Conservation (phyloP, 2,113 vertebrate genomes). For the Excalfactoria chinensis region DNA sequence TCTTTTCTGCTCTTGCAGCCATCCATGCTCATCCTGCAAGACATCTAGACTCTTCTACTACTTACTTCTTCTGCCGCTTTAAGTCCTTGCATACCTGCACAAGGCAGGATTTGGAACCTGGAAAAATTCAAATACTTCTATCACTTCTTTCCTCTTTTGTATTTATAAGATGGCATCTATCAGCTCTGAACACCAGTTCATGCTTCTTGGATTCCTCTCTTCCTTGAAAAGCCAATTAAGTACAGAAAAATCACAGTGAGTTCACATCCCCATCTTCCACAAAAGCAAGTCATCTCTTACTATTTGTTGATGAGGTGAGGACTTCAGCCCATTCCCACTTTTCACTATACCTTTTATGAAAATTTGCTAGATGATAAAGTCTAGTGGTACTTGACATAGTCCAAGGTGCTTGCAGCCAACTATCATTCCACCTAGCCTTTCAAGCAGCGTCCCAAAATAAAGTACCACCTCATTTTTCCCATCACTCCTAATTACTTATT, state of each 20-base stretch:
- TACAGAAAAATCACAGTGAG: neutral
- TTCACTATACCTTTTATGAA: neutral
- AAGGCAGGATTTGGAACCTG: rapidly evolving
- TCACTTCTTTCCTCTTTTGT: neutral
- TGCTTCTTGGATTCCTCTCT: neutral
- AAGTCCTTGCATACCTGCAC: neutral
- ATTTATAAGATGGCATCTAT: neutral
- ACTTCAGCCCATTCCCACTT: neutral
- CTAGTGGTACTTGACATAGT: neutral
- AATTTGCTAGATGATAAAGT: neutral
- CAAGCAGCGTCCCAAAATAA: neutral
- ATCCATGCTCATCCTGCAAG: neutral
- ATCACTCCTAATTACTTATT: neutral
- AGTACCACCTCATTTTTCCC: neutral
- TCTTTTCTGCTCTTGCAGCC: neutral
- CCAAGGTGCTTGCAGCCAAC: neutral
- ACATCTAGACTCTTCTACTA: neutral
- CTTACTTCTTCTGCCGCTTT: neutral
- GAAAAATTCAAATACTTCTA: neutral
- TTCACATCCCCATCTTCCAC: neutral
- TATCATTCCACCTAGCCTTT: neutral
- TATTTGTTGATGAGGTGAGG: neutral
- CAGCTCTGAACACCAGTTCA: neutral
- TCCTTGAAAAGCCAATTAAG: neutral
- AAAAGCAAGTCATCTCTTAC: neutral